These are phyloP conservation scores for Sinhomidia bicolor DNA, from an alignment of 2,888 invertebrate species.

Conservation along the genomic window DNA sequence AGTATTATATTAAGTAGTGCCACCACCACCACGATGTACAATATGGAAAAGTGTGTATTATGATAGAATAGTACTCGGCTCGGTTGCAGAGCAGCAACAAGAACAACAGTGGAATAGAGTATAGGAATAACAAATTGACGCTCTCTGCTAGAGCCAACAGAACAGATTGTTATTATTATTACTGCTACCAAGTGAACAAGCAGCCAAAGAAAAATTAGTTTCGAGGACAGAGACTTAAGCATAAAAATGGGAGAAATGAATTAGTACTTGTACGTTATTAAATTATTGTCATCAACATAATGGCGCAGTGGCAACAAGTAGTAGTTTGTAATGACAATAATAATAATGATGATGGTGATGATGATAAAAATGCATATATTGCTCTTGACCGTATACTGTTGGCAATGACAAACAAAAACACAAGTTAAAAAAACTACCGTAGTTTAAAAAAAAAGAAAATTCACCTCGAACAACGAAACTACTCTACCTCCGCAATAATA, in stretches of 20 bases:
- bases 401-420: slow-evolving; percentile 27
- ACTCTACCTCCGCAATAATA: neutral
- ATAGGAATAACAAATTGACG: slow-evolving; percentile 10
- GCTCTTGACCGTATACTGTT: slow-evolving; percentile 33
- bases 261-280: slow-evolving; percentile 44
- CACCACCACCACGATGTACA: no score
- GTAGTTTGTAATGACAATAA: neutral
- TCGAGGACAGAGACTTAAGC: slow-evolving; percentile 61
- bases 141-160: neutral
- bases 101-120: neutral
- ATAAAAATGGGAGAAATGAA: slow-evolving; percentile 45
- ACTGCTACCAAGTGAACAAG: no score
- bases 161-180: no score
- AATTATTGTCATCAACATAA: slow-evolving; percentile 54
- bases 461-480: neutral
- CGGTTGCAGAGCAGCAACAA: no score
- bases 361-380: neutral
- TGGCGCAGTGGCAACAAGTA: neutral
- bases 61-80: neutral
- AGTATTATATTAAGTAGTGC: no score
- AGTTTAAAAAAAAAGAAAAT: neutral
- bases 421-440: neutral
- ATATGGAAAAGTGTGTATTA: neutral
- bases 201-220: slow-evolving; percentile 37
- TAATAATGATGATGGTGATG: neutral